Conservation (phyloP, 2,797 vertebrate genomes). For the Propithecus perrieri region DNA sequence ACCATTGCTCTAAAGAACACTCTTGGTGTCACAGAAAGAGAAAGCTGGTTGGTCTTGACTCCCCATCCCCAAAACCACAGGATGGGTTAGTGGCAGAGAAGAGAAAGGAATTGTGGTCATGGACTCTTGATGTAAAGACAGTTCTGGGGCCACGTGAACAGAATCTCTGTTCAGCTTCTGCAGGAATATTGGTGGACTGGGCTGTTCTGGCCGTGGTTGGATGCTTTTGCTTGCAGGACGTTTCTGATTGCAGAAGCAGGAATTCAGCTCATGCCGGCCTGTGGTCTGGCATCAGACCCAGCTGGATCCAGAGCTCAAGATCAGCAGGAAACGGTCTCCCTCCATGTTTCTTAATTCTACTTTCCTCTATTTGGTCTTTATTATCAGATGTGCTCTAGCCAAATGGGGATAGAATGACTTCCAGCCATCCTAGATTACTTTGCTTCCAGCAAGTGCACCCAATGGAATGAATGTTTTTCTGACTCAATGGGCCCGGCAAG, state of each 20-base stretch:
- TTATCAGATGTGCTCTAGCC: neutral
- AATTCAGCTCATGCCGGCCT: neutral
- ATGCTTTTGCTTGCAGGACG: too few species aligned
- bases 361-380: neutral
- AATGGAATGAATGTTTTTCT: neutral
- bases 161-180: neutral
- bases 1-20: neutral
- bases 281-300: neutral
- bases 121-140: neutral
- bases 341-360: neutral
- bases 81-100: neutral
- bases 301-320: neutral
- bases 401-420: neutral
- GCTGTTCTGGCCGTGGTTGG: neutral
- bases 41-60: neutral
- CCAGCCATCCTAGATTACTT: neutral
- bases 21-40: neutral
- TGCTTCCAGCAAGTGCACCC: neutral
- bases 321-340: neutral
- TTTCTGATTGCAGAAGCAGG: neutral
- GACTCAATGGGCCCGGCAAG: too few species aligned
- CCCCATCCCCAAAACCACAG: neutral
- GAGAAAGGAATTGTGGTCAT: too few species aligned
- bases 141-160: too few species aligned
- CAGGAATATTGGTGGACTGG: neutral